phyloP scores from a whole-genome alignment of 2,113 vertebrate genomes.

The Cacatua alba region DNA sequence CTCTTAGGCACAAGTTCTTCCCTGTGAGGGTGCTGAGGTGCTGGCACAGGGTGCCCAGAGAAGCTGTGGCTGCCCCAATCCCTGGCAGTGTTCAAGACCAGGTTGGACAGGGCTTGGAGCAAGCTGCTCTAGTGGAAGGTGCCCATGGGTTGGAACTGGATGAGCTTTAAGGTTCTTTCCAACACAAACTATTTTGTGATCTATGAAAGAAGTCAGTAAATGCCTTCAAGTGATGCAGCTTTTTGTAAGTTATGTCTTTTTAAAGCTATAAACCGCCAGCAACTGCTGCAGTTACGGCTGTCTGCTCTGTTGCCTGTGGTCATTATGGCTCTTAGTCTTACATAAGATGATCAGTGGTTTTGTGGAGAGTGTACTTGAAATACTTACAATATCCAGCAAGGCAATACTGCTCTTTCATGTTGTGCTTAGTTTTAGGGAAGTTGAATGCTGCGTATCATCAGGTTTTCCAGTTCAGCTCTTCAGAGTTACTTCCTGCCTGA shows the following conservation, averaged over 20 bases:
- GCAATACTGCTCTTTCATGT: fast-evolving
- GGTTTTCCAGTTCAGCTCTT: no score
- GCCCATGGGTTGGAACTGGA: background rate
- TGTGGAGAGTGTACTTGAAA: background rate
- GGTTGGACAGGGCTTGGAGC: background rate
- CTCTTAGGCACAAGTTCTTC: no score
- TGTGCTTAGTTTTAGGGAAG: background rate
- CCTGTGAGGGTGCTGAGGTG: no score
- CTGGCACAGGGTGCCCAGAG: no score
- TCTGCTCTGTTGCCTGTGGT: background rate
- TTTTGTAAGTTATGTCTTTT: no score
- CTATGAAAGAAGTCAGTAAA: background rate
- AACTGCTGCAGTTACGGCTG: background rate
- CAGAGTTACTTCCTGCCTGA: background rate
- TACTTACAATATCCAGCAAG: background rate
- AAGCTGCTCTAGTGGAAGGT: background rate
- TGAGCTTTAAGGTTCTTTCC: background rate
- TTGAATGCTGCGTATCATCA: fast-evolving
- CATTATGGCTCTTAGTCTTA: background rate
- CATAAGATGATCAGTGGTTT: background rate
- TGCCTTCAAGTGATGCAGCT: background rate
- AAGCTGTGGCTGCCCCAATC: no score
- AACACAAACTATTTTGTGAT: background rate
- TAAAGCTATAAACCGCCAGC: background rate
- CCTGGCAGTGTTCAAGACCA: no score